Conservation (phyloP, 2,113 vertebrate species). For the Phylloscopus trochilus region DNA sequence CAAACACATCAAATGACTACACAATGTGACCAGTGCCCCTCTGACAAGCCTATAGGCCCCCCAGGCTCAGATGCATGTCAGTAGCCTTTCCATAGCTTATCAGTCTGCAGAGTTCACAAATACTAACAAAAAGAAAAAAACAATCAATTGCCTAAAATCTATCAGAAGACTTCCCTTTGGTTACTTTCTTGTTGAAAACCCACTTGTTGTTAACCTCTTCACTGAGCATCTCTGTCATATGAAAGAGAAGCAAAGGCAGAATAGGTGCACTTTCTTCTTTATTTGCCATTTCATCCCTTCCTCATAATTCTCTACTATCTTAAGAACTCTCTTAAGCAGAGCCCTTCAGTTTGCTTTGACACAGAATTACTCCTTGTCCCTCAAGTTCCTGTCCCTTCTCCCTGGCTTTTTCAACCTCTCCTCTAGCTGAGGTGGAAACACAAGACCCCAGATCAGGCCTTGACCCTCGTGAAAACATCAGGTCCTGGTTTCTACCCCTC, state of each 20-base stretch:
- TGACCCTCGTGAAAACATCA: neutral
- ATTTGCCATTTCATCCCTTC: neutral
- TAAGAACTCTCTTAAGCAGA: neutral
- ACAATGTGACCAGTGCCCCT: neutral
- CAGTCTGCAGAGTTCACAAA: neutral
- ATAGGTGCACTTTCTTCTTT: neutral
- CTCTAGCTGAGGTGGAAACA: neutral
- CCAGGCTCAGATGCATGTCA: neutral
- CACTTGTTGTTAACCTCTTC: neutral
- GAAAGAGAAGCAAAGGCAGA: neutral
- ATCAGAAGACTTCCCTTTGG: neutral
- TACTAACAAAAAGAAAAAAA: neutral
- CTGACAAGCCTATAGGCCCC: accelerated
- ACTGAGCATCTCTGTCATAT: neutral
- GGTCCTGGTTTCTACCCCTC: neutral
- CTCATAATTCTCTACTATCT: neutral
- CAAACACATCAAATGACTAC: neutral
- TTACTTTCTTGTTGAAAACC: neutral
- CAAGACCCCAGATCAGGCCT: neutral
- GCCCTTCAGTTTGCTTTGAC: neutral
- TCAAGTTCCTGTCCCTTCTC: neutral
- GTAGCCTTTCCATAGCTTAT: neutral
- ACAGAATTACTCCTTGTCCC: neutral
- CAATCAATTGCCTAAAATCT: neutral
- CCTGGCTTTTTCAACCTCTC: neutral